These are phyloP conservation scores for Potamarius usumacintae DNA, from an alignment of 2,113 vertebrate genomes.

Conservation along the genomic window DNA sequence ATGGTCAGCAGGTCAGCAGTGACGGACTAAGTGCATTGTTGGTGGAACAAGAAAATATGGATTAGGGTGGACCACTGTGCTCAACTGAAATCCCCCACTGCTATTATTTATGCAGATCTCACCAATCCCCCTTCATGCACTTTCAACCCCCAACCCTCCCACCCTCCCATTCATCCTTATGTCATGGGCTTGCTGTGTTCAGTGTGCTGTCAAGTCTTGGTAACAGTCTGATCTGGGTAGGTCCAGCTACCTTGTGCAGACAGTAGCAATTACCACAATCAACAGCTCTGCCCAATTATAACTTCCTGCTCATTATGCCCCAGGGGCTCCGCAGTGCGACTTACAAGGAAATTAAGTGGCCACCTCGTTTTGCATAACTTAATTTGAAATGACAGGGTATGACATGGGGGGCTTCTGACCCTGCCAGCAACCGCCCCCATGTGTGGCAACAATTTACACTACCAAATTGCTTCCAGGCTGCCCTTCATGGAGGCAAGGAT, in stretches of 20 bases:
- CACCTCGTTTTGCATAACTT: slow-evolving; percentile 93
- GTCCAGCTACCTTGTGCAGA: slow-evolving; percentile 77
- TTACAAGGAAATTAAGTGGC: slow-evolving; percentile 78
- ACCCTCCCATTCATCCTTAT: slow-evolving; percentile 8
- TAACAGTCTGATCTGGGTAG: slow-evolving; percentile 54
- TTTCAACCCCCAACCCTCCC: slow-evolving; percentile 40
- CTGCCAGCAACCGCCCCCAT: slow-evolving; percentile 82
- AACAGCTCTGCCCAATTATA: slow-evolving; percentile 98
- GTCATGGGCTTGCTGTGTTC: slow-evolving; percentile 22
- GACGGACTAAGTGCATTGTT: slow-evolving; percentile 60
- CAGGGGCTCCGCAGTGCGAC: slow-evolving; percentile 77
- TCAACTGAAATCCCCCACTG: slow-evolving; percentile 29
- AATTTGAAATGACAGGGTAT: slow-evolving; percentile 97
- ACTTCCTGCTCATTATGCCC: slow-evolving; percentile 87
- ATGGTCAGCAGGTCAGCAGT: slow-evolving; percentile 53
- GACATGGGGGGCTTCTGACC: slow-evolving; percentile 87
- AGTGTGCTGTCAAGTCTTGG: slow-evolving; percentile 58
- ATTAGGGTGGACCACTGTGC: slow-evolving; percentile 14
- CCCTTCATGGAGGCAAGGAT: slow-evolving; percentile 50
- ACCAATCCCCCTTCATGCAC: slow-evolving; percentile 24
- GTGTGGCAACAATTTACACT: slow-evolving; percentile 92
- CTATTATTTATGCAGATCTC: slow-evolving; percentile 32
- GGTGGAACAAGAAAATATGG: slow-evolving; percentile 45
- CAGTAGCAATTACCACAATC: slow-evolving; percentile 98
- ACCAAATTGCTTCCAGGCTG: slow-evolving; percentile 88